phyloP scores from a whole-genome alignment of 2,113 vertebrate species.

The Petromus typicus region DNA sequence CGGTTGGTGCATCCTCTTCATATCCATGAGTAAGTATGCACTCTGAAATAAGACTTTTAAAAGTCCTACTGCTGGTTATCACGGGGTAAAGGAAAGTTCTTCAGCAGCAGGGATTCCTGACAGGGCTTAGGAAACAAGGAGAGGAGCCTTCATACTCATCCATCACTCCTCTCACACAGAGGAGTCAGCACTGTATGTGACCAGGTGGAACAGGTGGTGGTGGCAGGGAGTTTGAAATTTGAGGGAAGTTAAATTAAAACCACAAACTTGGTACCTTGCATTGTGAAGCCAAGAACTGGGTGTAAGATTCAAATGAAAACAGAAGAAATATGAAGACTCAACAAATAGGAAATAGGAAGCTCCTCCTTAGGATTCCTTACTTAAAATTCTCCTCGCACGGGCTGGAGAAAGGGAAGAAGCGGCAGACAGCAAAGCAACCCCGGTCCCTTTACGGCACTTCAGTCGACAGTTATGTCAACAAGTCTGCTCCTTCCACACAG shows the following conservation, averaged over 20 bases:
- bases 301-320: not conserved
- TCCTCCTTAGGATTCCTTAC: not conserved
- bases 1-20: not conserved
- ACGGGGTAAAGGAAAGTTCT: fast-evolving
- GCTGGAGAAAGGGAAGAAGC: not conserved
- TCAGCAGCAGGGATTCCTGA: fast-evolving
- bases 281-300: not conserved
- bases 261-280: fast-evolving
- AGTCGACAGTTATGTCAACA: fast-evolving
- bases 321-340: not conserved
- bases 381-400: not conserved
- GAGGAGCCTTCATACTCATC: not conserved
- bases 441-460: fast-evolving
- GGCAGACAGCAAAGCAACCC: not conserved
- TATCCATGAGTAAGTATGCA: not conserved
- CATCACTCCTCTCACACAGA: not conserved
- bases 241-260: not conserved
- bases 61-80: not conserved
- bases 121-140: not conserved
- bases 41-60: not conserved
- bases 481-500: not conserved
- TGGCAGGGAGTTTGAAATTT: fast-evolving
- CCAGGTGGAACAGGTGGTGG: not conserved
- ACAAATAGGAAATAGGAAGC: not conserved
- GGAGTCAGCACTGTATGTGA: too few relatives aligned